Base-by-base conservation (phyloP, 1,140 invertebrate species). In the Adelges cooleyi region DNA sequence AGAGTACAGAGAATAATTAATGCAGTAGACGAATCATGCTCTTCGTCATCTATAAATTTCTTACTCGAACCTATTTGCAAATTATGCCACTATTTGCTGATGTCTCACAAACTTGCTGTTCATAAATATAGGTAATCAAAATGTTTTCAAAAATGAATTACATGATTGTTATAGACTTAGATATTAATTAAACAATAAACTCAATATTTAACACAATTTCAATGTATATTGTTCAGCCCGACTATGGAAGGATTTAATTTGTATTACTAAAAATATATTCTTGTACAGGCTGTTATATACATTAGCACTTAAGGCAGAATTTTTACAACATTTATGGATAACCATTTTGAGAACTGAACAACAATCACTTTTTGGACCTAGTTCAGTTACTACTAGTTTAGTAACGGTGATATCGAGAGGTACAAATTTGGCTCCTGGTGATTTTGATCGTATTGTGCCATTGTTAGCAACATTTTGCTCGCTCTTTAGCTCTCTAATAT, bases 381-480 rank as follows among this genome's bases (percentile, higher is more conserved):
- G 54, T 33, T 3, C 46, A 48, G 78, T 77, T 49, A 75, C 79
- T 17, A 83, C 80, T 1, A 79, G 85, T 1, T 75, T 89, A n/a
- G 72, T 91, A 8, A 81, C 84, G 46, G 81, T 86, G 3, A 77
- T 92, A 46, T 83, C 86, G 0, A 77, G 82, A 23, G 87, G 87
- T 2, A 76, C 85, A 36, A 79, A 82, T 2, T 80, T 86, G 33
- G 75, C 80, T 0, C 74, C 78, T 0, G 77, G 80, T n/a, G 87
- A 89, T 65, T 81, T 86, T 1, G 76, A 84, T 27, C 79, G 79
- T n/a, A 82, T 92, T 27, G 79, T 93, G 20, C 89, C 90, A 0
- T 71, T 88, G 1, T 71, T 95, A 9, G 86, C 87, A 0, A 85
- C 90, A 0, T 95, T 95, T 73, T 92, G 89, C 74, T 85, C 88